Base-by-base conservation (phyloP, 2,888 invertebrate genomes). In the Diarsia dahlii region DNA sequence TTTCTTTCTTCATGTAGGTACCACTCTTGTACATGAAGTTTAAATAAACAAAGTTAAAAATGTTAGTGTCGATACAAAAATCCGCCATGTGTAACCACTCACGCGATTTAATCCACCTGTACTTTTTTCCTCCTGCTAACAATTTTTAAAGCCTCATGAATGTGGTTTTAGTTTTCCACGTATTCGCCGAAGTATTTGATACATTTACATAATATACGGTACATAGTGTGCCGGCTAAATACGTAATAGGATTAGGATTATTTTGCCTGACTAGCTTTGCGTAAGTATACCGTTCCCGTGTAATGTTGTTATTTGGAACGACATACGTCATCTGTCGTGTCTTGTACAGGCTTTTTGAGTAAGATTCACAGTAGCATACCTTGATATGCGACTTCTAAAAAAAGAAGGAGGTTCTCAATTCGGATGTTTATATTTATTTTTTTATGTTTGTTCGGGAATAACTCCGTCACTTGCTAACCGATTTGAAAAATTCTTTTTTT, bases 171-270 rank as follows among this genome's bases (percentile, higher is more conserved):
- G 8, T 6, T n/a, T 63, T 34, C 20, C 28, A 8, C 5, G 54
- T 28, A 50, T 80, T 73, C 63, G 4, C 6, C 63, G 72, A n/a
- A 63, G 62, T 18, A 63, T 48, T 71, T 39, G 13, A 28, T 8
- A 23, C 5, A 73, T 79, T 76, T 79, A 73, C 80, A 77, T 80
- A 77, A 45, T 13, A 3, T 56, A 64, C 77, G 73, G 73, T 80
- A 56, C 54, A 45, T 63, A n/a, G 13, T 80, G 62, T 45, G 63
- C n/a, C 39, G 18, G 39, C 71, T n/a, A 39, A 80, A 80, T 77
- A 50, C 45, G 15, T 73, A 54, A 80, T 72, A 13, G 54, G 63
- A 54, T 80, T 63, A 54, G 50, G 70, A 62, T 76, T 71, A 71
- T 60, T 80, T 72, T 63, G 63, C 79, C n/a, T 62, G 46, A 71